A percentile compares a stretch with the other conserved stretches of the same genome.
Conservation (phyloP, 2,888 invertebrate genomes). For the Acleris emargana region DNA sequence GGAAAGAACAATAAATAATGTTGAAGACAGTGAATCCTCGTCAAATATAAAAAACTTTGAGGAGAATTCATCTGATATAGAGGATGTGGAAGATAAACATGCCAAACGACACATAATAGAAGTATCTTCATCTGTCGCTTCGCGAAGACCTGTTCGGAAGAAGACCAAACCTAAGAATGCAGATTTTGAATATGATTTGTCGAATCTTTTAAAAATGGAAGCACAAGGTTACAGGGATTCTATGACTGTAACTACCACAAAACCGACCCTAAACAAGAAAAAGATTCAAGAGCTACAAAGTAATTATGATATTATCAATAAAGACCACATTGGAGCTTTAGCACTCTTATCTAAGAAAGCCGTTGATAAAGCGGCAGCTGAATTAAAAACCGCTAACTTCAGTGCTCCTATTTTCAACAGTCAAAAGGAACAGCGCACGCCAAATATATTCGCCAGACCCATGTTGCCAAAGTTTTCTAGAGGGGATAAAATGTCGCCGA, state of each 20-base stretch:
- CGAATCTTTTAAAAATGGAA: constrained; percentile 81
- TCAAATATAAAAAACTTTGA: constrained; percentile 66
- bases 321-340: constrained; percentile 70
- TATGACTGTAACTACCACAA: constrained; percentile 52
- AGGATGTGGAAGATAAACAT: constrained; percentile 66
- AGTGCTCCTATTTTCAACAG: constrained; percentile 42
- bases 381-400: constrained; percentile 60
- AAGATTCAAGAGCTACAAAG: constrained; percentile 54
- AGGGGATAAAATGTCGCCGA: constrained; percentile 68
- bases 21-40: constrained; percentile 53
- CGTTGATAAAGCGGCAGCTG: constrained; percentile 62
- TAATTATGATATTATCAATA: constrained; percentile 61
- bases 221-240: constrained; percentile 77
- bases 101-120: constrained; percentile 50
- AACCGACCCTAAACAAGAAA: constrained; percentile 62
- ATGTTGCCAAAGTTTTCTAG: constrained; percentile 64
- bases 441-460: constrained; percentile 69
- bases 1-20: constrained; percentile 48
- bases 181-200: constrained; percentile 89
- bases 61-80: constrained; percentile 78
- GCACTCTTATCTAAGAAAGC: constrained; percentile 64
- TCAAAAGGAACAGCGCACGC: constrained; percentile 53
- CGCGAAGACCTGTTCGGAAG: constrained; percentile 85
- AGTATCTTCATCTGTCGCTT: constrained; percentile 54
- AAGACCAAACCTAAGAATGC: constrained; percentile 86